These are phyloP conservation scores for Morinoia aosen DNA, from an alignment of 2,888 invertebrate genomes.

Conservation along the genomic window DNA sequence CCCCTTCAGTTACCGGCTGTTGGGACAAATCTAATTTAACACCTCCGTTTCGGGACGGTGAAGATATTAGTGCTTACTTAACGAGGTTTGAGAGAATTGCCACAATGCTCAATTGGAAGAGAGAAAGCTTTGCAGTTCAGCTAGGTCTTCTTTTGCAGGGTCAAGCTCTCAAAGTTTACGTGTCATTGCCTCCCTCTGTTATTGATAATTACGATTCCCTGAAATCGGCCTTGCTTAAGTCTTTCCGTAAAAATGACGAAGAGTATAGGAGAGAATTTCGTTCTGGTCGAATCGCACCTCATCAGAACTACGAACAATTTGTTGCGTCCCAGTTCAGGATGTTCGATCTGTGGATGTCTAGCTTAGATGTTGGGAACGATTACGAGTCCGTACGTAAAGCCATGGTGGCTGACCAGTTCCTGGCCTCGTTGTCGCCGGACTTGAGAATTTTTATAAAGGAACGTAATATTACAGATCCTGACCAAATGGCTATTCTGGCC, in stretches of 20 bases:
- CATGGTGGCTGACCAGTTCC: too few relatives aligned
- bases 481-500: too few relatives aligned
- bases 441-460: too few relatives aligned
- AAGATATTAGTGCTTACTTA: neutral
- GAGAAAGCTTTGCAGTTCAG: neutral
- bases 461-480: too few relatives aligned
- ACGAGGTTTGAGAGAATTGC: constrained; percentile 12
- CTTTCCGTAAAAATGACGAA: neutral
- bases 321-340: neutral
- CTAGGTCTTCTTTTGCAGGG: constrained; percentile 15
- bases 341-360: constrained; percentile 1
- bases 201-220: neutral
- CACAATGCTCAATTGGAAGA: too few relatives aligned
- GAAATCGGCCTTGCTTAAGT: neutral
- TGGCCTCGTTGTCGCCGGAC: too few relatives aligned
- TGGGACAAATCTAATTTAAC: neutral
- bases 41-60: neutral
- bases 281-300: too few relatives aligned
- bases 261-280: neutral
- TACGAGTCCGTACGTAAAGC: neutral
- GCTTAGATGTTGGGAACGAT: neutral
- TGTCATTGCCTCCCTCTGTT: neutral
- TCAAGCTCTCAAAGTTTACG: neutral
- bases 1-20: neutral
- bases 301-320: neutral